Conservation (phyloP, 1,140 invertebrate genomes). For the Drosophila cardini region DNA sequence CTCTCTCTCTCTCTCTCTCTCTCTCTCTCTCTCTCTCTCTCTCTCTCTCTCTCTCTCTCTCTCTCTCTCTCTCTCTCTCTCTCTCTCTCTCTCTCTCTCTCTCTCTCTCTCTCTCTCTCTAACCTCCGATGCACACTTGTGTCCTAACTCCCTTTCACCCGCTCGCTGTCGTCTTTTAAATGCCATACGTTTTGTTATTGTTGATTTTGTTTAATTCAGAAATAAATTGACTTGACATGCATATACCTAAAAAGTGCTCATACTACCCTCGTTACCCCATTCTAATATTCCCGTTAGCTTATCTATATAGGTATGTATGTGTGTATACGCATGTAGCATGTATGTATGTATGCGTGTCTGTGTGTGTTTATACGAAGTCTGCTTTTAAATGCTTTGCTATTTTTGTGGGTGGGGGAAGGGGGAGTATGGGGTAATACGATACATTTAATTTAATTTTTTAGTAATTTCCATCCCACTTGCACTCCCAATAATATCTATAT, state of each 20-base stretch:
- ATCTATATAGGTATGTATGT: conserved; percentile 8
- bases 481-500: conserved; percentile 33
- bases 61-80: no score
- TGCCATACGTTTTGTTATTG: background rate
- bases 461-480: conserved; percentile 31
- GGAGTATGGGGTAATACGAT: conserved; percentile 13
- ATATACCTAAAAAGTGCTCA: conserved; percentile 28
- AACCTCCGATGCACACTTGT: background rate
- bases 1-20: no score
- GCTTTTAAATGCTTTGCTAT: background rate
- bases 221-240: conserved; percentile 43
- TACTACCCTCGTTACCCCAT: conserved; percentile 9
- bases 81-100: no score
- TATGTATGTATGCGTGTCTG: conserved; percentile 16
- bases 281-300: background rate
- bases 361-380: background rate
- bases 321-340: background rate
- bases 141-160: background rate
- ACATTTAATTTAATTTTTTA: background rate
- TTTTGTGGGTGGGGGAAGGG: background rate
- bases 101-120: background rate
- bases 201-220: conserved; percentile 7
- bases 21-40: no score
- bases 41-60: no score
- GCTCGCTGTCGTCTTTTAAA: background rate